Percentiles rank a stretch among this genome's conserved stretches.
These are phyloP conservation scores for Lepidurus arcticus DNA, from an alignment of 1,140 invertebrate genomes.

Conservation along the genomic window DNA sequence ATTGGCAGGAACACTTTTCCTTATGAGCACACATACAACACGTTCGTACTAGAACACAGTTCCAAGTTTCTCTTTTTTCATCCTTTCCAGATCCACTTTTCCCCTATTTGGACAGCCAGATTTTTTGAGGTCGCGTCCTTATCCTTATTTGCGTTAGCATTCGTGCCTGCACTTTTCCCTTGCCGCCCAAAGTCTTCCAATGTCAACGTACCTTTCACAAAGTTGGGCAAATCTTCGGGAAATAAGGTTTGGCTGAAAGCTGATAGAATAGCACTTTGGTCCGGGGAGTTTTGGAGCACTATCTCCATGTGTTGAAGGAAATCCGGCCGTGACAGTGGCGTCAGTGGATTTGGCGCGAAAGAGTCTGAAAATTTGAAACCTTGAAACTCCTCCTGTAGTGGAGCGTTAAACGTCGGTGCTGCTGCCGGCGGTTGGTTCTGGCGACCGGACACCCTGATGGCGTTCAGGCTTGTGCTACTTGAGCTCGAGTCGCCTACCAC, in stretches of 20 bases:
- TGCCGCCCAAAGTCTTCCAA: slow-evolving; percentile 13
- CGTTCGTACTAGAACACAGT: too few species aligned
- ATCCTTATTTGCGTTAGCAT: neutral
- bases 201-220: slow-evolving; percentile 3
- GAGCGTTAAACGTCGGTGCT: neutral
- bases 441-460: neutral
- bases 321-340: slow-evolving; percentile 1
- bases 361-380: neutral
- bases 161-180: neutral
- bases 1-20: neutral
- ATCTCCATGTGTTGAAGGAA: neutral
- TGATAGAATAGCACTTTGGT: neutral
- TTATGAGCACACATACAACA: neutral
- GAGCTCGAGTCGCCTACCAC: neutral
- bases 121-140: neutral
- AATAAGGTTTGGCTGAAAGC: neutral
- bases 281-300: neutral
- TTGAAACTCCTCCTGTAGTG: neutral
- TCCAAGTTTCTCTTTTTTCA: neutral
- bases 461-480: neutral
- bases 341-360: neutral
- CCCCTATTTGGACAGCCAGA: neutral
- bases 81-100: slow-evolving; percentile 8
- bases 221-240: neutral
- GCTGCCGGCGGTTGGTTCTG: neutral